These are phyloP conservation scores for Ganaspis sp. DNA, from an alignment of 1,140 invertebrate genomes.

Conservation along the genomic window DNA sequence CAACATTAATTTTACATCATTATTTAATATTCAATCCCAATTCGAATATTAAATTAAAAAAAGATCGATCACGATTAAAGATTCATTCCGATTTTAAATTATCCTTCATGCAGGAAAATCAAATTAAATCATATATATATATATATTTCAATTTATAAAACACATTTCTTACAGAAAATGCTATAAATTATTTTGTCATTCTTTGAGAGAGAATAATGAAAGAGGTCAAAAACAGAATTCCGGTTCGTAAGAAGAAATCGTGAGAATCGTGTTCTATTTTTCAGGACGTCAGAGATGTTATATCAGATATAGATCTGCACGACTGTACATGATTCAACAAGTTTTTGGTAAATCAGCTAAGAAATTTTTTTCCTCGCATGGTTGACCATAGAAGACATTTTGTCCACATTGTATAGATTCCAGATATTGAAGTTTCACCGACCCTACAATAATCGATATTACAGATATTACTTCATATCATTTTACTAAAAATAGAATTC, in stretches of 20 bases:
- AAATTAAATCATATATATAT: too few species aligned
- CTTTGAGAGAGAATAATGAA: not conserved
- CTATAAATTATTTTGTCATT: not conserved
- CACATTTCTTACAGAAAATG: not conserved
- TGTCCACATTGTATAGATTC: not conserved
- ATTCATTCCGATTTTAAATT: too few species aligned
- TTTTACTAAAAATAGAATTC: not conserved
- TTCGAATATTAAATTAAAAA: too few species aligned
- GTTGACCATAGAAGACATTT: not conserved
- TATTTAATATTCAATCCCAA: too few species aligned
- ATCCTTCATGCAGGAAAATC: too few species aligned
- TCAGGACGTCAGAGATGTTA: not conserved
- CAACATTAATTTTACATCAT: too few species aligned
- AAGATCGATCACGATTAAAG: too few species aligned
- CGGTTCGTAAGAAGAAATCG: not conserved
- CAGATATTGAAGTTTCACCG: not conserved
- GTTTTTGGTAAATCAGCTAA: constrained; percentile 1
- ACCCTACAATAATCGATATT: not conserved
- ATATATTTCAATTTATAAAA: too few species aligned
- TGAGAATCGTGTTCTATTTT: not conserved
- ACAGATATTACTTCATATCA: not conserved
- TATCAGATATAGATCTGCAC: not conserved
- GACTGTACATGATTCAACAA: not conserved
- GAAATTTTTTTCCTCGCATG: not conserved
- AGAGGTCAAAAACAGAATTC: constrained; percentile 1